These are phyloP conservation scores for Tauraco hartlaubi DNA, from an alignment of 2,797 vertebrate genomes.

Conservation along the genomic window DNA sequence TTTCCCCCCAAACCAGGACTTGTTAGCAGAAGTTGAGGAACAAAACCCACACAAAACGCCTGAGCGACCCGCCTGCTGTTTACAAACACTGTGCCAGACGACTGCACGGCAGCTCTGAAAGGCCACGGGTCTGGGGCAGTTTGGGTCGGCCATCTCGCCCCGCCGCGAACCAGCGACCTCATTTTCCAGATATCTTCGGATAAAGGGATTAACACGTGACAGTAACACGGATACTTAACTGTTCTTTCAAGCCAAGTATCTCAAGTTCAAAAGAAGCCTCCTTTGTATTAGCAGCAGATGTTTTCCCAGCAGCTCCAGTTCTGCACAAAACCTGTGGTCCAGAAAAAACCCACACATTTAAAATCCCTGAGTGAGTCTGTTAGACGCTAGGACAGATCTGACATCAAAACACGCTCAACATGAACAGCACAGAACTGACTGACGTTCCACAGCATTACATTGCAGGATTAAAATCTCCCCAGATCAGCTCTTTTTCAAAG, in stretches of 20 bases:
- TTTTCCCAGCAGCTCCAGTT: background rate
- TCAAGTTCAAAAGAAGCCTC: slow-evolving; percentile 61
- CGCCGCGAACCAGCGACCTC: background rate
- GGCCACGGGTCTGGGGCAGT: fast-evolving
- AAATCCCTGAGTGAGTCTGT: background rate
- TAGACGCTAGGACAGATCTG: fast-evolving
- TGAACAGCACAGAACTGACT: fast-evolving
- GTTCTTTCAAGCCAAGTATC: slow-evolving; percentile 76
- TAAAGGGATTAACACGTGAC: fast-evolving
- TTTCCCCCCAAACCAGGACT: too few relatives aligned
- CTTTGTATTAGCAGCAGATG: background rate
- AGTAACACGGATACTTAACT: slow-evolving; percentile 74
- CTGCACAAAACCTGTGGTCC: slow-evolving; percentile 62
- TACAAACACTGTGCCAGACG: fast-evolving
- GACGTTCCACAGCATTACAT: fast-evolving
- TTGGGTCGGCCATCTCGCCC: background rate
- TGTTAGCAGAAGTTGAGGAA: background rate
- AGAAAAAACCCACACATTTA: background rate
- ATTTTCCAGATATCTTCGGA: background rate
- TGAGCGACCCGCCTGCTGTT: fast-evolving
- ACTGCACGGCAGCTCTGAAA: fast-evolving
- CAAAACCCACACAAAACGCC: background rate
- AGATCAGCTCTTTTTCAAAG: background rate
- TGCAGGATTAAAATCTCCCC: background rate
- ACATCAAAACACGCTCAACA: fast-evolving